These are phyloP conservation scores for Oryctes rhinoceros DNA, from an alignment of 1,140 invertebrate genomes.

Conservation along the genomic window DNA sequence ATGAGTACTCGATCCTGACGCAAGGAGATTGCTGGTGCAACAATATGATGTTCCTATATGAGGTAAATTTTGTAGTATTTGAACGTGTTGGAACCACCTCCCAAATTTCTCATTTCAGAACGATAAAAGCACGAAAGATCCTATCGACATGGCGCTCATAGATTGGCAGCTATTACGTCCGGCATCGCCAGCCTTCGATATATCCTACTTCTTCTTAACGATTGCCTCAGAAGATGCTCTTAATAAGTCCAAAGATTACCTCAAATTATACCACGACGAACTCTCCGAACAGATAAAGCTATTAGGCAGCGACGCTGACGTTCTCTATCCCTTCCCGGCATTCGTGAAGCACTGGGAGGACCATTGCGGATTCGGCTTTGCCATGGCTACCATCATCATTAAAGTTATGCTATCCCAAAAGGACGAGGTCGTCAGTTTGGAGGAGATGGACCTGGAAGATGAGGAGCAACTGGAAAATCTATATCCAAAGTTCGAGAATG, in stretches of 20 bases:
- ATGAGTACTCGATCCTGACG: constrained; percentile 57
- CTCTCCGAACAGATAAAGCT: constrained; percentile 54
- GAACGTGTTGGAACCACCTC: too few species aligned
- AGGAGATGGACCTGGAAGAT: neutral
- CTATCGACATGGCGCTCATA: constrained; percentile 61
- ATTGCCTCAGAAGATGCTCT: constrained; percentile 63
- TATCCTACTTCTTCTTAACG: constrained; percentile 66
- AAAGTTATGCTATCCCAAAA: constrained; percentile 7
- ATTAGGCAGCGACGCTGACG: constrained; percentile 59
- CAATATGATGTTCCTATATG: constrained; percentile 66
- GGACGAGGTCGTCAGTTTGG: constrained; percentile 13
- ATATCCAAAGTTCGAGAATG: neutral
- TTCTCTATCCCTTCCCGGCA: constrained; percentile 61
- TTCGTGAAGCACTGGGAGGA: constrained; percentile 60
- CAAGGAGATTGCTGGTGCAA: constrained; percentile 68
- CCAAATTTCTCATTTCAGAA: neutral
- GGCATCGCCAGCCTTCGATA: constrained; percentile 66
- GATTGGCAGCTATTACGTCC: constrained; percentile 67
- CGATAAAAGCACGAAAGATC: constrained; percentile 4
- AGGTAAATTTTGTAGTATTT: constrained; percentile 46
- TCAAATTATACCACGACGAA: constrained; percentile 66
- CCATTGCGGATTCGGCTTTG: constrained; percentile 45
- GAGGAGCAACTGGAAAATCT: neutral
- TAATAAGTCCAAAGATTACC: constrained; percentile 60
- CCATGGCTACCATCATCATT: neutral